Conservation (phyloP, 2,888 invertebrate genomes). For the Cataglyphis altisquamis region DNA sequence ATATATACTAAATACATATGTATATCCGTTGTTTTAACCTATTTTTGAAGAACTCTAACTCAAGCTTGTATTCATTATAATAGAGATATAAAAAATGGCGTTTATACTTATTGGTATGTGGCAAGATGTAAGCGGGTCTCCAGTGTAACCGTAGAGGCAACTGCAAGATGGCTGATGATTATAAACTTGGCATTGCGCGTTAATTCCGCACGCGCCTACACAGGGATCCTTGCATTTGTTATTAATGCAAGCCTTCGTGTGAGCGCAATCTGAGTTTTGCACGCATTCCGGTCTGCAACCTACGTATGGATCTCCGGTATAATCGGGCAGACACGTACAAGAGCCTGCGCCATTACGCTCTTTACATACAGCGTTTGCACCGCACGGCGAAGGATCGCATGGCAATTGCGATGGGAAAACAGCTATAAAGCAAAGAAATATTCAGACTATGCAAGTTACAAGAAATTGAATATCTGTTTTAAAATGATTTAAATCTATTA, state of each 20-base stretch:
- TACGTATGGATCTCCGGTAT: conserved; percentile 94
- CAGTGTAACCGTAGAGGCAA: conserved; percentile 91
- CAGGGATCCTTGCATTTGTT: conserved; percentile 95
- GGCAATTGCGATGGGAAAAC: conserved; percentile 87
- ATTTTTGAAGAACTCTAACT: background rate
- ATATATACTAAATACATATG: background rate
- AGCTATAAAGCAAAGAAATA: conserved; percentile 40
- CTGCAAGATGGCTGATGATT: conserved; percentile 94
- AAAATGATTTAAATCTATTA: conserved; percentile 26
- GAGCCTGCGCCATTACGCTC: conserved; percentile 93
- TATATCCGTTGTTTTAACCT: background rate
- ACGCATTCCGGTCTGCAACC: conserved; percentile 96
- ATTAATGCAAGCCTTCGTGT: conserved; percentile 92
- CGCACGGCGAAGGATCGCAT: conserved; percentile 95
- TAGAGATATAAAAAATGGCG: background rate
- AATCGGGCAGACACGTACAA: conserved; percentile 93
- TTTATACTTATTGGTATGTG: conserved; percentile 87
- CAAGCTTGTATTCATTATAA: background rate
- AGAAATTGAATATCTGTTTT: background rate
- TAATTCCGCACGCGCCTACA: conserved; percentile 93
- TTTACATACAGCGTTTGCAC: conserved; percentile 94
- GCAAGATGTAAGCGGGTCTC: conserved; percentile 93
- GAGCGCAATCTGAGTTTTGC: conserved; percentile 94
- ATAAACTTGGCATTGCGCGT: conserved; percentile 93
- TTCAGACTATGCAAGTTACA: background rate